Base-by-base conservation (phyloP, 53 echinoderm and acorn worm genomes). In the Luidia sarsii region DNA sequence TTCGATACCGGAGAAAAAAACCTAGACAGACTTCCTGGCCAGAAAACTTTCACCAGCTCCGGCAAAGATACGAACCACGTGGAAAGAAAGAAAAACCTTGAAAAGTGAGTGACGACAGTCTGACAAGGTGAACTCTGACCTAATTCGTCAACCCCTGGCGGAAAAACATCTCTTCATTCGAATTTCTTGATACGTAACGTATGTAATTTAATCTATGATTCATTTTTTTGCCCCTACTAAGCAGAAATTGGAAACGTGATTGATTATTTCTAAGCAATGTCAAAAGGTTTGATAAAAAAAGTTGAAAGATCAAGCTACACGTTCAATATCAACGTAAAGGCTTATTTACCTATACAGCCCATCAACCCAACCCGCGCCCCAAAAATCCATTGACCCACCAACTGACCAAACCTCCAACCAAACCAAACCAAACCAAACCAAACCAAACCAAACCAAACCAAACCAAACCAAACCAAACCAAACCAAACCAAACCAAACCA, bases 101-200 rank as follows among this genome's bases (percentile, higher is more conserved):
- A 41, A 41, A 7, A 41, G 6, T 11, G 41, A 41, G 6, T 46
- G 13, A 30, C 41, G 62, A 61, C 19, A 16, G 1, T 72, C 8
- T 56, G 72, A 72, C 72, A 55, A 36, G 19, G 46, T 77, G 77
- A 77, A 60, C 59, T 46, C 24, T 59, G 19, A 60, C 77, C 59
- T 48, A 60, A 75, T 43, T 67, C 24, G 39, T 24, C 43, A 41
- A 72, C 54, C 28, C 7, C 45, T 27, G 27, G 28, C 41, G 33
- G 45, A 11, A 67, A 33, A 69, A 11, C 11, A 20, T 34, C 3
- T 20, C 10, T 25, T 39, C 1, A 66, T 18, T 66, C 15, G 31
- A 32, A 63, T 27, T 16, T 57, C 15, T 23, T 60, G 8, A 25
- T 13, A 10, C 31, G n/a, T 33, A 61, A 0, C 7, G 41, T 41